Evolutionary conservation across 2,888 invertebrate species (phyloP), one percentile per base, ranked within the genome.

Genomic region (Leuctra nigra): DNA sequence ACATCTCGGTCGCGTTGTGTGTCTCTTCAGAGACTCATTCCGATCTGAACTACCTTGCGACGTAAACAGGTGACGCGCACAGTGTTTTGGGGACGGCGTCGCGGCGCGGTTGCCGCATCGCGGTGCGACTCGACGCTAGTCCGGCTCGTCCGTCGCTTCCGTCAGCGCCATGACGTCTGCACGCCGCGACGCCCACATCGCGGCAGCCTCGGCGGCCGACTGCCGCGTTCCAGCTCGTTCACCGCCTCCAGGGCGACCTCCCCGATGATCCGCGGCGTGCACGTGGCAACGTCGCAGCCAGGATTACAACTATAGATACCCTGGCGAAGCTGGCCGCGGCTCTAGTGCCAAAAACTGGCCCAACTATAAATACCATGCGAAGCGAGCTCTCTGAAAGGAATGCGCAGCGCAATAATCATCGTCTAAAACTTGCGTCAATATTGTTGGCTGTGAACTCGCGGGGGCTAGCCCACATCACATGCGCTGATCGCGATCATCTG

Each of bases 331-430:
- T 57, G 38, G 56, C 58, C 53, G n/a, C 54, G 36, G 22, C 48
- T 75, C 72, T 76, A 74, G 76, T 79, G 80, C 80, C 80, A 79
- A 80, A 78, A 79, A 78, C 78, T 79, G 78, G 57, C 77, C 76
- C 76, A 74, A 80, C 81, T 81, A 82, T 80, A 82, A 81, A 81
- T 81, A 82, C 74, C 77, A 73, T 75, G 35, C 53, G 44, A 20
- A 24, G 44, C 56, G 57, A 53, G 55, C 59, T 57, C 59, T 46
- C 11, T 35, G 44, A 44, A 52, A 56, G 55, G 59, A 59, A 59
- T 57, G 56, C 59, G 57, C 60, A 50, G 57, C 61, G 61, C 61
- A 61, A 57, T 56, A 61, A 14, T 46, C 23, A 29, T 44, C 25
- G 25, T 23, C 29, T 24, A 47, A n/a, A 23, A 25, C 47, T 33